A percentile compares a stretch with the other conserved stretches of the same genome.
phyloP scores from a whole-genome alignment of 2,888 invertebrate genomes.

The Pristionchus maxplancki region DNA sequence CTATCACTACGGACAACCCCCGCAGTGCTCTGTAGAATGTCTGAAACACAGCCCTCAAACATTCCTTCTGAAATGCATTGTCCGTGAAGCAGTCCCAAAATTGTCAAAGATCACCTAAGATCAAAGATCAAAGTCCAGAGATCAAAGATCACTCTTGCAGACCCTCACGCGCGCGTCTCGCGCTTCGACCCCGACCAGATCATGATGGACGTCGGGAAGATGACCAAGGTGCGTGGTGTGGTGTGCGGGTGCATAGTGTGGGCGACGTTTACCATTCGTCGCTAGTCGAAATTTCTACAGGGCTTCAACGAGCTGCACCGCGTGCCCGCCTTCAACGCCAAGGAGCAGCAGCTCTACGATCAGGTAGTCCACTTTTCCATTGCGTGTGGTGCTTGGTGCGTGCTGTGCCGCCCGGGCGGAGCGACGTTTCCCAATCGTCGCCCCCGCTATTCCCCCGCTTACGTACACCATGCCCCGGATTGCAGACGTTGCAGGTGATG shows the following conservation, averaged over 20 bases:
- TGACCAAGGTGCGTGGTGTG: constrained; percentile 26
- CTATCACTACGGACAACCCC: too few relatives aligned
- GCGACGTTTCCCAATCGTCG: constrained; percentile 11
- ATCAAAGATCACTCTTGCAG: constrained; percentile 11
- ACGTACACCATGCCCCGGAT: not conserved
- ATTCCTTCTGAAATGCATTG: too few relatives aligned
- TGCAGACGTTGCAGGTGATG: constrained; percentile 40
- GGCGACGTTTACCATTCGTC: constrained; percentile 4
- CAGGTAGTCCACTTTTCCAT: not conserved
- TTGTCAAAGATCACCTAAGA: not conserved
- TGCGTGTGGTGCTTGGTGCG: not conserved
- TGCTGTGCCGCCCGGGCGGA: not conserved
- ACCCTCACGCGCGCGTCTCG: not conserved
- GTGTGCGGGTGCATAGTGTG: not conserved
- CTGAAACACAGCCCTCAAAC: too few relatives aligned
- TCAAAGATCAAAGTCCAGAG: not conserved
- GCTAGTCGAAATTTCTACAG: not conserved
- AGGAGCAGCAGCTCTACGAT: constrained; percentile 34
- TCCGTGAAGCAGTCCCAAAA: too few relatives aligned
- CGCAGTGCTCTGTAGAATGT: too few relatives aligned
- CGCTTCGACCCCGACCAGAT: constrained; percentile 53
- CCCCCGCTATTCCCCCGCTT: not conserved
- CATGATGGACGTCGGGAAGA: constrained; percentile 28
- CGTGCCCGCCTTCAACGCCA: constrained; percentile 16
- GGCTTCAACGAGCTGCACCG: constrained; percentile 29